These are phyloP conservation scores for Muschampia plurimacula DNA, from an alignment of 2,888 invertebrate species.

Conservation along the genomic window DNA sequence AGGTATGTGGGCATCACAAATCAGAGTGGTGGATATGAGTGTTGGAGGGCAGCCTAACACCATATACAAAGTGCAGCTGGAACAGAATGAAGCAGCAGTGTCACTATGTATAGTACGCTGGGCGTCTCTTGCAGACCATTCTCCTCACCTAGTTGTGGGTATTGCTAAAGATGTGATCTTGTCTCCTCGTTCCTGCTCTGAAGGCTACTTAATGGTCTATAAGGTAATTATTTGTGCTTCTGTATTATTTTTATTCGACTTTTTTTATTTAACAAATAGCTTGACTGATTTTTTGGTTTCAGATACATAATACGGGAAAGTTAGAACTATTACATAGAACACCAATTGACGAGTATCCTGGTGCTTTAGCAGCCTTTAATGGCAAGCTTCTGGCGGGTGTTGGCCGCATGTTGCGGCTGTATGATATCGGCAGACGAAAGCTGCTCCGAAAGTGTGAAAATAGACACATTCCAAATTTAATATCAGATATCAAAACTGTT, in stretches of 20 bases:
- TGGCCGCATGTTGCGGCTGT: constrained; percentile 95
- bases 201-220: constrained; percentile 96
- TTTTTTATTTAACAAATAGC: constrained; percentile 24
- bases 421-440: constrained; percentile 97
- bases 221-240: constrained; percentile 71
- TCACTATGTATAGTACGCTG: constrained; percentile 94
- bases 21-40: constrained; percentile 95
- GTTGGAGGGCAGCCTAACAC: constrained; percentile 88
- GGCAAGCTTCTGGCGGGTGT: constrained; percentile 97
- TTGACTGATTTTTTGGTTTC: constrained; percentile 46
- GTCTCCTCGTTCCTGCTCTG: constrained; percentile 93
- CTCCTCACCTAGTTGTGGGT: constrained; percentile 91
- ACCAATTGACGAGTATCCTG: constrained; percentile 95
- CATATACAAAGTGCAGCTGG: constrained; percentile 91
- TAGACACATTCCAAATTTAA: constrained; percentile 97
- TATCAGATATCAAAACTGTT: constrained; percentile 96
- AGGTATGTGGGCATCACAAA: constrained; percentile 98
- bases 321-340: constrained; percentile 98
- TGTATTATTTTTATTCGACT: not conserved
- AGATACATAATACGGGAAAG: constrained; percentile 91
- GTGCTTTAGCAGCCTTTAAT: constrained; percentile 95
- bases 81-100: constrained; percentile 98
- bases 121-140: constrained; percentile 80
- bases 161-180: constrained; percentile 96
- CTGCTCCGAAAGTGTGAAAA: constrained; percentile 99